These are phyloP conservation scores for Eupithecia inturbata DNA, from an alignment of 2,888 invertebrate species.

Conservation along the genomic window DNA sequence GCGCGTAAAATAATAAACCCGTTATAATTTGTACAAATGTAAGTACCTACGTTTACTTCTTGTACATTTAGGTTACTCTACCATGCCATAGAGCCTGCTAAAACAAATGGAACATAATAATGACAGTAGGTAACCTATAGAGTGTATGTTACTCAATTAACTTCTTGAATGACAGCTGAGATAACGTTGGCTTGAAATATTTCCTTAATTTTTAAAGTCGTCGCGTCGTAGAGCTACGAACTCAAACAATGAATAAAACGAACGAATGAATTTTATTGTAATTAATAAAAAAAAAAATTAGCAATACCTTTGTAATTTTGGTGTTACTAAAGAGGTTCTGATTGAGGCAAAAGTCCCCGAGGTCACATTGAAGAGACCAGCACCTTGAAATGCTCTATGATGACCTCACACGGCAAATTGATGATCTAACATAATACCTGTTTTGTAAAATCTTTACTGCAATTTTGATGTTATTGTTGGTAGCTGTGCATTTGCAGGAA, in stretches of 20 bases:
- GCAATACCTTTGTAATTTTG: constrained; percentile 22
- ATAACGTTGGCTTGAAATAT: constrained; percentile 70
- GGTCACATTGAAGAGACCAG: constrained; percentile 12
- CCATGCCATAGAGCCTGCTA: neutral
- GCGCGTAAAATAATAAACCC: neutral
- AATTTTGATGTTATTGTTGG: neutral
- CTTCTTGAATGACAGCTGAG: constrained; percentile 64
- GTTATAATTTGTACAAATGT: neutral
- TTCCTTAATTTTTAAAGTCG: constrained; percentile 75
- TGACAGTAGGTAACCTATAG: neutral
- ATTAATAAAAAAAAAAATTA: neutral
- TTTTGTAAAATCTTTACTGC: constrained; percentile 7
- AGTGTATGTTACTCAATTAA: constrained; percentile 21
- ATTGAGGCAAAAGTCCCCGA: neutral
- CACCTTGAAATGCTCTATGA: constrained; percentile 4
- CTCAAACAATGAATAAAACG: neutral
- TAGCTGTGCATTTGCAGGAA: neutral
- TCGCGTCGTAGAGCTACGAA: constrained; percentile 49
- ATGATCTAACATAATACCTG: constrained; percentile 16
- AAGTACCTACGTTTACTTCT: no score
- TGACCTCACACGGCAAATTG: constrained; percentile 6
- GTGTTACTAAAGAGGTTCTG: neutral
- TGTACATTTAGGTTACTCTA: neutral
- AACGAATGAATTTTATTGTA: neutral
- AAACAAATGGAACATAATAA: neutral